phyloP scores from a whole-genome alignment of 2,888 invertebrate species.

The Sinotaia quadrata region DNA sequence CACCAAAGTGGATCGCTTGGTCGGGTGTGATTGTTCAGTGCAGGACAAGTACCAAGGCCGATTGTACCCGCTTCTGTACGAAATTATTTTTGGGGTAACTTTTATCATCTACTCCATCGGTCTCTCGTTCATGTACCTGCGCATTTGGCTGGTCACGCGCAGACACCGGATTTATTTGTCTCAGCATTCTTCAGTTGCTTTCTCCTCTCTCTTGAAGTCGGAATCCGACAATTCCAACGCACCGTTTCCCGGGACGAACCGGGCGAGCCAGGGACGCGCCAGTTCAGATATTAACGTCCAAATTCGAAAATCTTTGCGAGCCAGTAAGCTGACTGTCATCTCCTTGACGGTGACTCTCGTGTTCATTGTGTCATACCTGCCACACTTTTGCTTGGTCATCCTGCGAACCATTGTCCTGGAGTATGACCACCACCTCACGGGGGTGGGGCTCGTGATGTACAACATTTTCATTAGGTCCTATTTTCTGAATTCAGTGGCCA shows the following conservation, averaged over 20 bases:
- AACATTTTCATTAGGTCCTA: slow-evolving; percentile 55
- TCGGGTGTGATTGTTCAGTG: slow-evolving; percentile 39
- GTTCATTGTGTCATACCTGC: slow-evolving; percentile 54
- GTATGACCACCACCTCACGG: slow-evolving; percentile 35
- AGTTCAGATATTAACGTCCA: background rate
- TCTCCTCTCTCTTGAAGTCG: background rate
- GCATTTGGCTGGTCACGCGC: slow-evolving; percentile 31
- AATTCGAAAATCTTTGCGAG: background rate
- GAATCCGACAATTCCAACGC: background rate
- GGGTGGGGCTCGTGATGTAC: slow-evolving; percentile 40
- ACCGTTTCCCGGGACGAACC: background rate
- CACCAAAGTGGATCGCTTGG: slow-evolving; percentile 20
- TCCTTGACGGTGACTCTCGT: slow-evolving; percentile 51
- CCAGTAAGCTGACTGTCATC: slow-evolving; percentile 38
- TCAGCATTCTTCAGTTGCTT: background rate
- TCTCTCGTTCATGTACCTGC: slow-evolving; percentile 18
- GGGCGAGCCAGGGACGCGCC: background rate
- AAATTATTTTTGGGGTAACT: slow-evolving; percentile 11
- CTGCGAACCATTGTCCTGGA: slow-evolving; percentile 39
- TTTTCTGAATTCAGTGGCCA: slow-evolving; percentile 54
- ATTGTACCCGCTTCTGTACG: slow-evolving; percentile 33
- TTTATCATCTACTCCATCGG: slow-evolving; percentile 18
- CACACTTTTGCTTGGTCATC: slow-evolving; percentile 49
- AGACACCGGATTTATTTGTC: slow-evolving; percentile 19
- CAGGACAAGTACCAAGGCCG: slow-evolving; percentile 26